Percentiles rank a stretch among this genome's conserved stretches.
phyloP scores from a whole-genome alignment of 2,888 invertebrate genomes.

The Ichneumon xanthorius region DNA sequence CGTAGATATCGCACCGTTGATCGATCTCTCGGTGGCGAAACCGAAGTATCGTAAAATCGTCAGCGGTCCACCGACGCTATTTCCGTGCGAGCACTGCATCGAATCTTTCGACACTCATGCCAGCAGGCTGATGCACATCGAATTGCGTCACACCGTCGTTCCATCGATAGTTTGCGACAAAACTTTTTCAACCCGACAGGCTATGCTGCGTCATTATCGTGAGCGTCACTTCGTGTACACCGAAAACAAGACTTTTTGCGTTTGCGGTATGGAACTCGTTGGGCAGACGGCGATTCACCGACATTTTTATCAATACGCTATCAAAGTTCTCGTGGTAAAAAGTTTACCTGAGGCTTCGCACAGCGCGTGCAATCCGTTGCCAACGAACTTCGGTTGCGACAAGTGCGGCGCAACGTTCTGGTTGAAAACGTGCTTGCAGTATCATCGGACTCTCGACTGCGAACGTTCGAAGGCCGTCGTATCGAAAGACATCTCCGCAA shows the following conservation, averaged over 20 bases:
- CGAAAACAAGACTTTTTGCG: slow-evolving; percentile 29
- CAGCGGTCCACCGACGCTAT: neutral
- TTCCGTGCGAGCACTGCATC: neutral
- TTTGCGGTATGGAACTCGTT: slow-evolving; percentile 40
- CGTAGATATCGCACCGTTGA: no score
- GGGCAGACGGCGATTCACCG: neutral
- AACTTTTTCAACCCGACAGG: neutral
- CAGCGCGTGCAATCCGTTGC: slow-evolving; percentile 18
- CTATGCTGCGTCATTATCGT: slow-evolving; percentile 43
- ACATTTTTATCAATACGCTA: slow-evolving; percentile 44
- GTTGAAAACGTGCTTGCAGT: slow-evolving; percentile 40
- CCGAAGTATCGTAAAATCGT: neutral
- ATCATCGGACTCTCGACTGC: slow-evolving; percentile 31
- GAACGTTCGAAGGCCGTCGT: neutral
- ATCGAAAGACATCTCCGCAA: neutral
- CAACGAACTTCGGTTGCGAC: slow-evolving; percentile 10
- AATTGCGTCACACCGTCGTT: slow-evolving; percentile 4
- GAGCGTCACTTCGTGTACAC: slow-evolving; percentile 9
- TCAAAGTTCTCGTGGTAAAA: neutral
- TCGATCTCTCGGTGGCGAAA: no score
- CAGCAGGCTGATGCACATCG: slow-evolving; percentile 1
- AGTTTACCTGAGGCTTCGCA: neutral
- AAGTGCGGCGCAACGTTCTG: slow-evolving; percentile 49
- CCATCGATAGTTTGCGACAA: slow-evolving; percentile 41
- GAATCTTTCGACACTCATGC: neutral